A percentile compares a stretch with the other conserved stretches of the same genome.
phyloP scores from a whole-genome alignment of 2,113 vertebrate species.

The Pica pica region DNA sequence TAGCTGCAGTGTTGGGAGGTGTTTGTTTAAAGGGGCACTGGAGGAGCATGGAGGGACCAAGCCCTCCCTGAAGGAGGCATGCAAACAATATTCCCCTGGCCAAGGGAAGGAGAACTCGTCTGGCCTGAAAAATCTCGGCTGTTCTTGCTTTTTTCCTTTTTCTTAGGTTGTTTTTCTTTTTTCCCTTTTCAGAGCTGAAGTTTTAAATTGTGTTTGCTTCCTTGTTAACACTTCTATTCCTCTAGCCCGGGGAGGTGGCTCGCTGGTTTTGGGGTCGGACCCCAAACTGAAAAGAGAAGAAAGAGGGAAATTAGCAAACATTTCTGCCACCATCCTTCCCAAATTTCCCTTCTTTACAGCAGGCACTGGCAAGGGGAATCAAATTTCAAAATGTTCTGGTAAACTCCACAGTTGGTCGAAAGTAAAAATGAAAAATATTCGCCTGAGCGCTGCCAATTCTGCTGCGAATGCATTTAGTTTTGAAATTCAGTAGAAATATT shows the following conservation, averaged over 20 bases:
- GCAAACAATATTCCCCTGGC: constrained; percentile 42
- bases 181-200: neutral
- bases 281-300: neutral
- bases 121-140: neutral
- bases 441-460: neutral
- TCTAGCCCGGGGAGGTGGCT: neutral
- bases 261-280: neutral
- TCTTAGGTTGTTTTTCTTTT: rapidly evolving
- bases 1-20: constrained; percentile 13
- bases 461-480: neutral
- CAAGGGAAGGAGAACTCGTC: neutral
- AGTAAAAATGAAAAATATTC: constrained; percentile 64
- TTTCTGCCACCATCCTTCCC: constrained; percentile 25
- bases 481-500: constrained; percentile 46
- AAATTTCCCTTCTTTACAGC: constrained; percentile 25
- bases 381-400: constrained; percentile 54
- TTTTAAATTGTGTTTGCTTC: neutral
- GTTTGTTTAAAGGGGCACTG: constrained; percentile 61
- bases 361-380: constrained; percentile 7
- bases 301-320: neutral
- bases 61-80: neutral
- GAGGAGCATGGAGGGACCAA: constrained; percentile 1
- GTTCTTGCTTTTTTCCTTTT: neutral
- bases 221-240: constrained; percentile 30
- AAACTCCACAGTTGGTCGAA: constrained; percentile 48